Evolutionary conservation across 2,888 invertebrate genomes (phyloP).

Genomic region (Ophraella communa): DNA sequence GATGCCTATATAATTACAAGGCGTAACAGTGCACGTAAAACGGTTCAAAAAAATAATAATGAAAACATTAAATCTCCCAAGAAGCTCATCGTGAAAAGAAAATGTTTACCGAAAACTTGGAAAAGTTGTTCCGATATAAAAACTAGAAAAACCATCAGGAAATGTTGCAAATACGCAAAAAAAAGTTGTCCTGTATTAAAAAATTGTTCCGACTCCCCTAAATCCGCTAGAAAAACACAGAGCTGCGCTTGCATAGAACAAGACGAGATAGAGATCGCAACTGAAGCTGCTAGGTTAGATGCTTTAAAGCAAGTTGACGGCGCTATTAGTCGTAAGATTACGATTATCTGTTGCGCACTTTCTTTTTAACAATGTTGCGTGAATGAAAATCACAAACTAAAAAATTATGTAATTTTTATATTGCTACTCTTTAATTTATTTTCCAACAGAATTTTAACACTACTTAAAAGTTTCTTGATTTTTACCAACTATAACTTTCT

Average conservation of each 20-base stretch:
- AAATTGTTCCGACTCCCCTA: constrained; percentile 47
- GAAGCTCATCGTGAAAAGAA: constrained; percentile 50
- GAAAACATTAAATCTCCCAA: constrained; percentile 48
- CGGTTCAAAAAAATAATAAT: constrained; percentile 38
- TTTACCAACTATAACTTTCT: no score
- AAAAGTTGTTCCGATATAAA: constrained; percentile 59
- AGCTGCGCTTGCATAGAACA: constrained; percentile 54
- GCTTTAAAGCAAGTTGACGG: constrained; percentile 49
- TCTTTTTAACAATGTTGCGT: constrained; percentile 21
- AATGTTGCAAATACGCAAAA: constrained; percentile 58
- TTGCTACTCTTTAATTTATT: no score
- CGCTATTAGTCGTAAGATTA: constrained; percentile 53
- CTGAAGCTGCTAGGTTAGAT: constrained; percentile 52
- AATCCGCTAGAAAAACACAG: constrained; percentile 49
- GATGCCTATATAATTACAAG: constrained; percentile 58
- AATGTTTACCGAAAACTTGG: constrained; percentile 55
- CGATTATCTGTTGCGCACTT: constrained; percentile 49
- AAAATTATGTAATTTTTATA: no score
- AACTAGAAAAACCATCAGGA: constrained; percentile 50
- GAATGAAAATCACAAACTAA: background rate
- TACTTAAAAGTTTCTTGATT: no score
- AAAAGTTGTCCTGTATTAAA: constrained; percentile 56
- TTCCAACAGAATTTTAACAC: no score
- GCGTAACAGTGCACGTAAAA: constrained; percentile 47
- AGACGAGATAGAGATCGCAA: constrained; percentile 34